Evolutionary conservation across 1,140 invertebrate genomes (phyloP).

Genomic region (Drosophila chauvacae): DNA sequence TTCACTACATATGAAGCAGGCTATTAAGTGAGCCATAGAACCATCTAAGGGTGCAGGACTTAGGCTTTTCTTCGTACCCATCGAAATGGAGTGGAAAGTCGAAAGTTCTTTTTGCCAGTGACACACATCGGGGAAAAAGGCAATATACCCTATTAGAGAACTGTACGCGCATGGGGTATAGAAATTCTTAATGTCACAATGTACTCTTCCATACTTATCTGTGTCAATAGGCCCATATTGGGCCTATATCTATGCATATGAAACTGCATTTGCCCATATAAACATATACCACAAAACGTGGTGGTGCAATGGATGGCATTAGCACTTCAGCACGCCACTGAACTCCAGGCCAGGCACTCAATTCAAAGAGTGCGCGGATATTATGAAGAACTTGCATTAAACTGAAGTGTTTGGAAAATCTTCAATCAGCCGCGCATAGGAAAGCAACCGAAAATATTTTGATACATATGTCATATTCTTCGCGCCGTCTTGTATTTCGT

Average conservation of each 20-base stretch:
- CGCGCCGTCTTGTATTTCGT: conserved; percentile 28
- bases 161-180: conserved; percentile 11
- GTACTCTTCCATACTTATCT: conserved; percentile 42
- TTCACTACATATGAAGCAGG: not conserved
- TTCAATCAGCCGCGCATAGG: conserved; percentile 25
- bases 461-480: conserved; percentile 39
- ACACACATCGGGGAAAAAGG: conserved; percentile 22
- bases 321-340: conserved; percentile 50
- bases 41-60: not conserved
- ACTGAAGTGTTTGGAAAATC: conserved; percentile 52
- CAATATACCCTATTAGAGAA: conserved; percentile 31
- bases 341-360: conserved; percentile 40
- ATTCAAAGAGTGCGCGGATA: conserved; percentile 42
- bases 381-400: conserved; percentile 56
- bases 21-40: not conserved
- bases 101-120: conserved; percentile 27
- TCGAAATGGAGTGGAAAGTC: not conserved
- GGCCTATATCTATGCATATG: conserved; percentile 41
- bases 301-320: conserved; percentile 52
- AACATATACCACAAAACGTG: conserved; percentile 17
- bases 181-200: conserved; percentile 45
- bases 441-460: conserved; percentile 30
- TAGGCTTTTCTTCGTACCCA: not conserved
- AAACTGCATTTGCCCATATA: conserved; percentile 43
- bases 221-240: conserved; percentile 54